Base-by-base conservation (phyloP, 2,888 invertebrate species). In the Drosophila nigricruria region DNA sequence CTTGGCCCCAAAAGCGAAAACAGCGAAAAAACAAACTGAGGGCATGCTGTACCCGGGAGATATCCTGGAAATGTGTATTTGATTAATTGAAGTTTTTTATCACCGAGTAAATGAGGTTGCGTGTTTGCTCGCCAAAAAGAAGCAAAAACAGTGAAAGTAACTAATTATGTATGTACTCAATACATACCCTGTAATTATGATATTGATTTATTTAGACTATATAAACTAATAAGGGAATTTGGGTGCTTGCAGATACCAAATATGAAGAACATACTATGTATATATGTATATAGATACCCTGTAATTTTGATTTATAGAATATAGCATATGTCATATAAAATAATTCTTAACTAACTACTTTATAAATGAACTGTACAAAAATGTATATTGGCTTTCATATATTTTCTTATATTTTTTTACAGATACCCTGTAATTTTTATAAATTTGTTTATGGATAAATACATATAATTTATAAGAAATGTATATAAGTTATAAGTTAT, bases 1-100 rank as follows among this genome's bases (percentile, higher is more conserved):
- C 16, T 25, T 34, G 36, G 36, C 53, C 53, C 53, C 23, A 53
- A 53, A 52, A 50, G 10, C 9, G 52, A 20, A 32, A 27, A 12
- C 27, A 12, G 36, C 36, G 25, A 25, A 5, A 12, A 38, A 16
- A 10, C 0, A 23, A 9, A 16, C 2, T 0, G 23, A 8, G 23
- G 16, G 34, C 6, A 23, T 52, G 34, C 23, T 23, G 3, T 8
- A 3, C 36, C 5, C 38, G 2, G 8, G 6, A 38, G 38, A 38
- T 53, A 53, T 36, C 36, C 53, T 38, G 53, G 3, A 53, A 38
- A 18, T 6, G 6, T 16, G 32, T 0, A 1, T 45, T 45, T 45
- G 25, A 45, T 45, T 45, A 9, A 50, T 14, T 32, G 10, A 5
- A 4, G n/a, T n/a, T 5, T 16, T 25, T 18, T 50, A 32, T 50